Percentiles rank a stretch among this genome's conserved stretches.
Evolutionary conservation across 1,140 invertebrate genomes (phyloP).

Genomic region (Drosophila pseudoobscura): DNA sequence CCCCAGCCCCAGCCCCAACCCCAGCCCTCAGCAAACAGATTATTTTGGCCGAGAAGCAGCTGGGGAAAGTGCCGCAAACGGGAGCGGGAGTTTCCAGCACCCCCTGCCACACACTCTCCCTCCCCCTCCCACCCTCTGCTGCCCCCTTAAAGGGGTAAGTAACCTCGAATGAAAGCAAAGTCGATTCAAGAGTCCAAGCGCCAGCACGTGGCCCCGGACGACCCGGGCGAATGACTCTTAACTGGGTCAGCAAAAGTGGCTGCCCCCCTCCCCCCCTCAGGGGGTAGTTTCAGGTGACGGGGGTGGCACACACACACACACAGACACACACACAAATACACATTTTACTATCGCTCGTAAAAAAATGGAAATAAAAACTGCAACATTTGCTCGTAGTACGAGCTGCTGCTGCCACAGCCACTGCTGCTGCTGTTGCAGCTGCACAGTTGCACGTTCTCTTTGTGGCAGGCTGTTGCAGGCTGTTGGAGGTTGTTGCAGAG

Average conservation of each 20-base stretch:
- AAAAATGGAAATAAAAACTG: slow-evolving; percentile 33
- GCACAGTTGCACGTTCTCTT: slow-evolving; percentile 43
- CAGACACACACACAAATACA: slow-evolving; percentile 19
- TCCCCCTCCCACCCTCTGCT: no score
- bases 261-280: slow-evolving; percentile 4
- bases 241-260: slow-evolving; percentile 79
- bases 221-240: slow-evolving; percentile 70
- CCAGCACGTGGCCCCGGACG: slow-evolving; percentile 37
- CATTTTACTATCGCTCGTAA: slow-evolving; percentile 78
- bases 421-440: slow-evolving; percentile 36
- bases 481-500: slow-evolving; percentile 1
- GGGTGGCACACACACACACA: slow-evolving; percentile 19
- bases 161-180: slow-evolving; percentile 81
- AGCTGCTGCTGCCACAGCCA: slow-evolving; percentile 16
- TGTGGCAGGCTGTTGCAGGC: background rate
- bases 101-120: background rate
- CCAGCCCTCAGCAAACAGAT: slow-evolving; percentile 11
- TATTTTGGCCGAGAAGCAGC: slow-evolving; percentile 47
- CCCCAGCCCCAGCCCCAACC: no score
- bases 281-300: slow-evolving; percentile 37
- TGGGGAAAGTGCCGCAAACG: slow-evolving; percentile 34
- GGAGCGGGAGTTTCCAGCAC: slow-evolving; percentile 16
- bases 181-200: slow-evolving; percentile 7
- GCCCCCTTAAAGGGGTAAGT: slow-evolving; percentile 57
- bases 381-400: slow-evolving; percentile 34